Conservation (phyloP, 1,140 invertebrate genomes). For the Drosophila ambigua region DNA sequence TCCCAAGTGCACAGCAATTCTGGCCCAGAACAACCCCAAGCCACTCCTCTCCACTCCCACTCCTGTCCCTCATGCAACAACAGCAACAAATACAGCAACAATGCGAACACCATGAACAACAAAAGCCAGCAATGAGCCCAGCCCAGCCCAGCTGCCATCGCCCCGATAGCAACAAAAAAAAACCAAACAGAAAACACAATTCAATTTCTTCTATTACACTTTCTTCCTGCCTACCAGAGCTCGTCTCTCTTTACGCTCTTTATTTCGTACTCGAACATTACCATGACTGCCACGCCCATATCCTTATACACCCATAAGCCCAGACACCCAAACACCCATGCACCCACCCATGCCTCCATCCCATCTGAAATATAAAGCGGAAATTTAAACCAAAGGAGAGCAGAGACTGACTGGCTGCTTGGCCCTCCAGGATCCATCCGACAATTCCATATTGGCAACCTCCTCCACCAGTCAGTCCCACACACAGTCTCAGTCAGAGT, state of each 20-base stretch:
- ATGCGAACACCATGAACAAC: constrained; percentile 35
- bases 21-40: constrained; percentile 29
- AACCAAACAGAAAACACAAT: constrained; percentile 62
- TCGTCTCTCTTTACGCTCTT: constrained; percentile 43
- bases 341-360: constrained; percentile 9
- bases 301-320: neutral
- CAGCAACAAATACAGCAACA: constrained; percentile 28
- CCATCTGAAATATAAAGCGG: constrained; percentile 29
- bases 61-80: constrained; percentile 36
- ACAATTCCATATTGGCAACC: neutral
- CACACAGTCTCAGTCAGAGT: neutral
- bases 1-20: constrained; percentile 72
- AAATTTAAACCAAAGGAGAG: constrained; percentile 27
- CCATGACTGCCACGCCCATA: constrained; percentile 58
- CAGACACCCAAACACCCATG: constrained; percentile 11
- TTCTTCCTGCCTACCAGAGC: constrained; percentile 57
- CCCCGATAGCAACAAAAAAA: constrained; percentile 39
- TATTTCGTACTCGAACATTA: constrained; percentile 44
- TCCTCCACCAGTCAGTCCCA: neutral
- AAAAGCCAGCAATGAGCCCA: constrained; percentile 53
- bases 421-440: neutral
- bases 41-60: neutral
- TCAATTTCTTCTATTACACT: constrained; percentile 79
- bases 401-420: neutral
- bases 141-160: constrained; percentile 71